These are phyloP conservation scores for Zeuzera pyrina DNA, from an alignment of 2,888 invertebrate genomes.

Conservation along the genomic window DNA sequence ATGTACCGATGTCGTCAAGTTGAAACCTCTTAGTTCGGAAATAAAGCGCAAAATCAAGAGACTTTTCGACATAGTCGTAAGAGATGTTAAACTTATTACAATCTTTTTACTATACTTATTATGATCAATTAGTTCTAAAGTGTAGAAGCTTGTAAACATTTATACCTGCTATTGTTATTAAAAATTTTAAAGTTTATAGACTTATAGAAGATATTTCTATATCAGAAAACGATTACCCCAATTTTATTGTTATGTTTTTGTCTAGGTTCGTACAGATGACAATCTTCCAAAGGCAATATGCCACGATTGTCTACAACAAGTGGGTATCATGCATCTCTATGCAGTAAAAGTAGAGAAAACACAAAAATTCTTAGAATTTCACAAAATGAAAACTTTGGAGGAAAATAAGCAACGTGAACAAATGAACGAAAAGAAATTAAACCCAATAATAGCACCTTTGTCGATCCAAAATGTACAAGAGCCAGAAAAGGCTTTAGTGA, in stretches of 20 bases:
- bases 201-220: too few species aligned
- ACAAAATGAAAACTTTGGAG: slow-evolving; percentile 41
- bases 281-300: slow-evolving; percentile 64
- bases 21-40: slow-evolving; percentile 57
- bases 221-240: too few species aligned
- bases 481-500: slow-evolving; percentile 17
- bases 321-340: slow-evolving; percentile 48
- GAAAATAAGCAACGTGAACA: slow-evolving; percentile 26
- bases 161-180: too few species aligned
- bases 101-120: too few species aligned
- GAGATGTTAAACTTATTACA: too few species aligned
- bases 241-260: too few species aligned
- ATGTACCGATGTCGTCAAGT: slow-evolving; percentile 57
- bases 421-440: slow-evolving; percentile 25
- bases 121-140: too few species aligned
- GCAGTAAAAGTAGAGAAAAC: slow-evolving; percentile 61
- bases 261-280: slow-evolving; percentile 54
- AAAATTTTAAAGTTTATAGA: too few species aligned
- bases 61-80: slow-evolving; percentile 54
- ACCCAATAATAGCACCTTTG: slow-evolving; percentile 29
- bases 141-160: too few species aligned
- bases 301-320: slow-evolving; percentile 61
- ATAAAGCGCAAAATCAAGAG: slow-evolving; percentile 56
- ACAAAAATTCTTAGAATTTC: slow-evolving; percentile 58
- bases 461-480: slow-evolving; percentile 29